phyloP scores from a whole-genome alignment of 2,113 vertebrate species.

The Cathartes aura region DNA sequence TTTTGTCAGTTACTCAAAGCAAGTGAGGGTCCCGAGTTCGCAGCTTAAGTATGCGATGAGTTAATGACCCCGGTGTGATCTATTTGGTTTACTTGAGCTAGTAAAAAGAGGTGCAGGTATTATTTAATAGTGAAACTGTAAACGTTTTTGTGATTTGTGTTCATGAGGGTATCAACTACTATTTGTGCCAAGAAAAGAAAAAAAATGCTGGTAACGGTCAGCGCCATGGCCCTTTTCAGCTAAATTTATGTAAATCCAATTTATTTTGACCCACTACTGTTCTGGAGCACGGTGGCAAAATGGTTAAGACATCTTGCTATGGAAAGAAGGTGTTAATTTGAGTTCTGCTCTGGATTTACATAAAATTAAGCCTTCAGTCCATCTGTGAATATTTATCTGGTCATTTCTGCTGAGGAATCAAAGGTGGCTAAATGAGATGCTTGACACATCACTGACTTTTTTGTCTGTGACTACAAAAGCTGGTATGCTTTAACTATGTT shows the following conservation, averaged over 20 bases:
- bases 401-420: constrained; percentile 15
- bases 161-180: neutral
- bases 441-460: constrained; percentile 17
- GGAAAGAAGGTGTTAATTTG: constrained; percentile 9
- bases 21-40: neutral
- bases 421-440: neutral
- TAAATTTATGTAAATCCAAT: neutral
- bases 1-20: neutral
- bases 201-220: neutral
- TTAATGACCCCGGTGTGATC: neutral
- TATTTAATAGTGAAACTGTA: neutral
- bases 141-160: neutral
- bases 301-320: neutral
- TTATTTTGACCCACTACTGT: neutral
- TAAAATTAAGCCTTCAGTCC: constrained; percentile 25
- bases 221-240: neutral
- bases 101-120: neutral
- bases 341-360: constrained; percentile 23
- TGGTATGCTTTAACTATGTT: neutral
- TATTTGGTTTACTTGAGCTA: neutral
- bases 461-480: neutral
- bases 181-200: neutral
- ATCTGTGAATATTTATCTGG: constrained; percentile 32
- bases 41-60: accelerated
- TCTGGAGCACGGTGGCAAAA: neutral